Evolutionary conservation across 2,113 vertebrate species (phyloP).

Genomic region (Xenopus tropicalis): UCB_Xtro_10.0 CM004444.2:60539001-60539500

Average conservation of each 20-base stretch:
- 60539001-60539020: neutral
- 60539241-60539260: neutral
- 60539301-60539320: neutral
- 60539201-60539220: slow-evolving; percentile 11
- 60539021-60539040: slow-evolving; percentile 18
- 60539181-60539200: slow-evolving; percentile 27
- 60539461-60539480: no score
- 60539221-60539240: neutral
- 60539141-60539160: slow-evolving; percentile 33
- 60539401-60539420: no score
- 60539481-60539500: no score
- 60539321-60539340: slow-evolving; percentile 14
- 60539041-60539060: slow-evolving; percentile 18
- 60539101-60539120: slow-evolving; percentile 30
- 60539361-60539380: no score
- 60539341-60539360: neutral
- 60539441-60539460: no score
- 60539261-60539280: neutral
- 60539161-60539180: slow-evolving; percentile 32
- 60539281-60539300: neutral
- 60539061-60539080: slow-evolving; percentile 22
- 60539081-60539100: slow-evolving; percentile 38
- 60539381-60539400: no score
- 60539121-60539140: slow-evolving; percentile 38
- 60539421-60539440: no score